Base-by-base conservation (phyloP, 2,113 vertebrate species). In the Macquaria australasica region DNA sequence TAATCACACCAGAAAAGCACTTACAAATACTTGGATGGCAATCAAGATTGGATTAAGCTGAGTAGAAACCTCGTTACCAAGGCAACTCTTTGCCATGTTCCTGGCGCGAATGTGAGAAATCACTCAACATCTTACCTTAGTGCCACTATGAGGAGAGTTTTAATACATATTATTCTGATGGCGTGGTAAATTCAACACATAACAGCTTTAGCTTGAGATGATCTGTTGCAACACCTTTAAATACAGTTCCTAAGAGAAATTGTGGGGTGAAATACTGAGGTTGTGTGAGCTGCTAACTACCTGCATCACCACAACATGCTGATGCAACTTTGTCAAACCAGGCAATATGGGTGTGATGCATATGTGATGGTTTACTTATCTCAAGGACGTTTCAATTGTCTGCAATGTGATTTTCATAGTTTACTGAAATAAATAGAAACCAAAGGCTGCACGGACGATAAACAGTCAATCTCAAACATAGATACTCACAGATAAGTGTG, bases 21-120 rank as follows among this genome's bases (percentile, higher is more conserved):
- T 56, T 8, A 43, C 16, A 20, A 10, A 10, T 1, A 72, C 39
- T 63, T 58, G 8, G 23, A 77, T 8, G n/a, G 41, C 43, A 73
- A 31, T 79, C 60, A 68, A 28, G 59, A 50, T 16, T 58, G 78
- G 23, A 78, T 78, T 73, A 37, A 34, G 7, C n/a, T 12, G 8
- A n/a, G 18, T 41, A 50, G n/a, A 14, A 43, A 20, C 11, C 41
- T 59, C 0, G 31, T 59, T 31, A 64, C 67, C 67, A 77, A 37
- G 66, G 66, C 81, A 77, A 45, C 73, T 11, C 62, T 18, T 5
- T 34, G 50, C 12, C 50, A 56, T 66, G 56, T 66, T 16, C 31
- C 31, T 51, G 43, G 34, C 34, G 34, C 4, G 16, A 14, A 34
- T 51, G 7, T 28, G 45, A 62, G 15, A 43, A 76, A 53, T 63